Percentiles rank a stretch among this genome's conserved stretches.
Conservation (phyloP, 2,888 invertebrate species). For the Tipula unca region DNA sequence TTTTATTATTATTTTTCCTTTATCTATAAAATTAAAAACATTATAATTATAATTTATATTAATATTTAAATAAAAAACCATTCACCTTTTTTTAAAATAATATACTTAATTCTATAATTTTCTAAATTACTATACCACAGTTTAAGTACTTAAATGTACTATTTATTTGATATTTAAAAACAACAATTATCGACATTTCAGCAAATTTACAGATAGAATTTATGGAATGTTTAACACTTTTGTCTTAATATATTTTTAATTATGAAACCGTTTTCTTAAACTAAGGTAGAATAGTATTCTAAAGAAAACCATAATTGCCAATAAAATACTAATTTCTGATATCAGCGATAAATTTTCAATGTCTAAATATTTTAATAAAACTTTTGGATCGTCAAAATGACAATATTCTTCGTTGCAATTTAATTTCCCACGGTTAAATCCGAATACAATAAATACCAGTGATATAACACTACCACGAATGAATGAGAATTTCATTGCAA, state of each 20-base stretch:
- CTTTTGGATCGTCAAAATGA: conserved; percentile 56
- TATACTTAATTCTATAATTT: neutral
- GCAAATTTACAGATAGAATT: neutral
- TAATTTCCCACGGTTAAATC: conserved; percentile 49
- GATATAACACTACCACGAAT: conserved; percentile 57
- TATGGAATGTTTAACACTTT: neutral
- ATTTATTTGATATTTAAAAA: neutral
- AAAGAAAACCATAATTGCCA: conserved; percentile 48
- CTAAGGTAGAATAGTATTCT: conserved; percentile 50
- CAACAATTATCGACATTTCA: neutral
- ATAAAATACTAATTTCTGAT: conserved; percentile 47
- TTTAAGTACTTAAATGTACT: neutral
- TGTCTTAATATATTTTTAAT: neutral
- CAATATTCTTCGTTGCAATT: conserved; percentile 54
- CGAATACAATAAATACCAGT: conserved; percentile 53
- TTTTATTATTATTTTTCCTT: neutral
- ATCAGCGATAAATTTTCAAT: conserved; percentile 50
- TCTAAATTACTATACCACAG: neutral
- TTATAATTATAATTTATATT: neutral
- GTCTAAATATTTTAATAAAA: conserved; percentile 51
- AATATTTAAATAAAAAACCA: neutral
- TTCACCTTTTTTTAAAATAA: neutral
- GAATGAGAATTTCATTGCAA: conserved; percentile 57
- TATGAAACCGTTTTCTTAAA: conserved; percentile 44
- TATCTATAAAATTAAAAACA: neutral